phyloP scores from a whole-genome alignment of 1,140 invertebrate genomes.

The Chrysoperla carnea region DNA sequence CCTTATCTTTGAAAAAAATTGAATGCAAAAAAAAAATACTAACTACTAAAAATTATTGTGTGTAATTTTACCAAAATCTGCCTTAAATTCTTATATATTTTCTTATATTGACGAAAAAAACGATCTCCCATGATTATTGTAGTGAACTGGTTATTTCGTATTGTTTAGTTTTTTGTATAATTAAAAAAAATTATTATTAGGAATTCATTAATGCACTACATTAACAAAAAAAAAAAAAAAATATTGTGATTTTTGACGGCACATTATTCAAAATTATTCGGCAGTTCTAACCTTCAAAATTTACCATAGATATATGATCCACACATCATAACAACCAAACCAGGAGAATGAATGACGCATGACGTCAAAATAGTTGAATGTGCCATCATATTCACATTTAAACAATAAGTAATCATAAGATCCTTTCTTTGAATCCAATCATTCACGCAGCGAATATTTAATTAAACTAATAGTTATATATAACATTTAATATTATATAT shows the following conservation, averaged over 20 bases:
- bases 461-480: too few species aligned
- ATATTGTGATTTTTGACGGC: background rate
- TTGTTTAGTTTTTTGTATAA: background rate
- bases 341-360: too few species aligned
- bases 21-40: constrained; percentile 5
- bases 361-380: too few species aligned
- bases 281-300: too few species aligned
- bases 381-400: too few species aligned
- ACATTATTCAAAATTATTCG: too few species aligned
- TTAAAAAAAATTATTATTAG: constrained; percentile 9
- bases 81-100: constrained; percentile 40
- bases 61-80: constrained; percentile 45
- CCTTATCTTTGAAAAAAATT: constrained; percentile 42
- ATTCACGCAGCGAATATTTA: too few species aligned
- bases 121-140: constrained; percentile 24
- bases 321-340: too few species aligned
- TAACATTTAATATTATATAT: too few species aligned
- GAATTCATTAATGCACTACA: constrained; percentile 5
- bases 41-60: constrained; percentile 27
- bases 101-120: constrained; percentile 27
- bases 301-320: too few species aligned
- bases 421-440: too few species aligned
- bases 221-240: background rate
- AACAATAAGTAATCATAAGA: too few species aligned
- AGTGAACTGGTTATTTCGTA: background rate